Evolutionary conservation across 2,113 vertebrate species (phyloP), one percentile per base, ranked within the genome.

Genomic region (Salvelinus alpinus): DNA sequence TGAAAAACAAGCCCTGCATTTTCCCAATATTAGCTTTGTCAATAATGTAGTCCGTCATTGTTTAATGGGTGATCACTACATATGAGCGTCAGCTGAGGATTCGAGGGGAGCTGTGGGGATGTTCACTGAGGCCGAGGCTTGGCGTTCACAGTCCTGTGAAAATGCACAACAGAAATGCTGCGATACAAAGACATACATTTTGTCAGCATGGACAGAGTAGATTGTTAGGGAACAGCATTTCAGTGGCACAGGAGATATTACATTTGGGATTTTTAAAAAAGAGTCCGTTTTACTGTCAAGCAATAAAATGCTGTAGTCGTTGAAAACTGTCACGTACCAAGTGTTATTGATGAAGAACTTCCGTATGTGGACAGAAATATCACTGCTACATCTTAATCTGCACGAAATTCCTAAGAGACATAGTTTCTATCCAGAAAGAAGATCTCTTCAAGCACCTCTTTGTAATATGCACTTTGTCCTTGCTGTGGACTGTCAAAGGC

Each of bases 21-120:
- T 84, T 70, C 66, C 78, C 76, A 71, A 84, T 83, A 82, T 91
- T 85, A 84, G 85, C 87, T 86, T 85, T 82, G 20, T 20, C 6
- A 25, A 54, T 81, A 77, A 78, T 76, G 80, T 48, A 34, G 27
- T 48, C 73, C 80, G 89, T 92, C 80, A 90, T 82, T 83, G 85
- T 90, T 90, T 85, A 80, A 92, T 85, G 78, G 78, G 74, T 71
- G 70, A 81, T 81, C 84, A 60, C 29, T 57, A 68, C 65, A 9
- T 71, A 77, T 81, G 78, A 80, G 69, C 73, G 77, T 85, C 80
- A 88, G 79, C 75, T 18, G 9, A 44, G 38, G 2, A 44, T 44
- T 44, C 9, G 38, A 44, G 38, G 38, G 34, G 71, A 25, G 24
- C 60, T 80, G 20, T 79, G n/a, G 44, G 34, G 75, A 68, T 62